Conservation (phyloP, 2,113 vertebrate species). For the Pelobates fuscus region DNA sequence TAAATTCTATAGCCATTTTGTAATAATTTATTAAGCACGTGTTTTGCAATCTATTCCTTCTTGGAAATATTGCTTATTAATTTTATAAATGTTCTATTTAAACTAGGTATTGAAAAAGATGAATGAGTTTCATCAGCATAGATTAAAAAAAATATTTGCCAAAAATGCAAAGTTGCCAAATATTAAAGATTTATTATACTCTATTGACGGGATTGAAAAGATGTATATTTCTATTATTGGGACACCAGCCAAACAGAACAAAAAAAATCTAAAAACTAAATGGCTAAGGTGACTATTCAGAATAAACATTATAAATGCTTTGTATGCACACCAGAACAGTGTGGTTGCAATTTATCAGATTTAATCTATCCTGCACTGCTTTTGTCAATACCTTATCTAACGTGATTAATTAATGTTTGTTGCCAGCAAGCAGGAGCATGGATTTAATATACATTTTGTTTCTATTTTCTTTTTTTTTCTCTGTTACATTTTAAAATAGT, state of each 20-base stretch:
- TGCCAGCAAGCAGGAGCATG: neutral
- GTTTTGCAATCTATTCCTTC: neutral
- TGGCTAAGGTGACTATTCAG: neutral
- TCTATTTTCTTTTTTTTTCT: neutral
- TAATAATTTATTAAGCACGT: neutral
- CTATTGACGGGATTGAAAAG: neutral
- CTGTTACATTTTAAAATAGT: neutral
- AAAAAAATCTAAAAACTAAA: slow-evolving; percentile 1
- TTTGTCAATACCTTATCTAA: slow-evolving; percentile 30
- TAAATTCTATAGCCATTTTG: neutral
- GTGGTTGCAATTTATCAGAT: neutral
- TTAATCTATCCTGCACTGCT: slow-evolving; percentile 4
- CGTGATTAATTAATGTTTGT: slow-evolving; percentile 15
- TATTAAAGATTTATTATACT: neutral
- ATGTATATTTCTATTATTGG: neutral
- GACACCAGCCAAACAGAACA: neutral
- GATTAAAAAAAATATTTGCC: slow-evolving; percentile 2
- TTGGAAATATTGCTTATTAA: slow-evolving; percentile 5
- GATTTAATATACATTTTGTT: slow-evolving; percentile 1
- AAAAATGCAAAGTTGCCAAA: neutral
- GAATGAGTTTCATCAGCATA: neutral
- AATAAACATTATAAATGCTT: neutral
- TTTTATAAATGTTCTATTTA: slow-evolving; percentile 4
- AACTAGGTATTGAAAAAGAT: neutral
- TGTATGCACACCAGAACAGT: slow-evolving; percentile 6